Evolutionary conservation across 2,113 vertebrate species (phyloP), one percentile per base, ranked within the genome.

Genomic region (Dipodomys merriami): DNA sequence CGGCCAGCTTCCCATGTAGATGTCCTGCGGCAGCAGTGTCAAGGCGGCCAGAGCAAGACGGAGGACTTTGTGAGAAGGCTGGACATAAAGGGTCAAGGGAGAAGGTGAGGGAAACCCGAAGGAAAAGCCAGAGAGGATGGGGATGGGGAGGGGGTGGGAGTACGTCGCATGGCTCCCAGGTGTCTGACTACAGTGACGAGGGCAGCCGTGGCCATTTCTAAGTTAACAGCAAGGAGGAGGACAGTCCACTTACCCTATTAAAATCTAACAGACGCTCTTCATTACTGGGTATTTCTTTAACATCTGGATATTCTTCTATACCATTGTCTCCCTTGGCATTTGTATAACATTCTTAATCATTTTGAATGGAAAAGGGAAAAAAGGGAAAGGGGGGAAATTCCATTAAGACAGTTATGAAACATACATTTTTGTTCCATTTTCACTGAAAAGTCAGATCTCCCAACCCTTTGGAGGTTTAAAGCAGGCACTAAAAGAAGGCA

Each of bases 251-350:
- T 98, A 98, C 98, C 98, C 98, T 98, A 97, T 98, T 98, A 97
- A 98, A 97, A 98, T 98, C 98, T 97, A 98, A 97, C 97, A 97
- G 98, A 90, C 96, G 98, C 95, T 98, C 98, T 97, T 97, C 98
- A 88, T 94, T 97, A 97, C 97, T 96, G 97, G 98, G 90, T 90
- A 96, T 93, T 91, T 98, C 98, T 97, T 98, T 98, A 97, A 91
- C 96, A 97, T 98, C 97, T 94, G 97, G 96, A 96, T 95, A 95
- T 77, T 98, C 98, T 98, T 97, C 98, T 96, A 97, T 93, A 97
- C 97, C 97, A 97, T 97, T 98, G 95, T 98, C 98, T 95, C 97
- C 98, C 97, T 98, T 98, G 96, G 97, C 95, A 97, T 98, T 97
- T 97, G 98, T 96, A 35, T 97, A 97, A 97, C 98, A 98, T 74